Evolutionary conservation across 2,113 vertebrate species (phyloP).

Genomic region (Galeopterus variegatus): DNA sequence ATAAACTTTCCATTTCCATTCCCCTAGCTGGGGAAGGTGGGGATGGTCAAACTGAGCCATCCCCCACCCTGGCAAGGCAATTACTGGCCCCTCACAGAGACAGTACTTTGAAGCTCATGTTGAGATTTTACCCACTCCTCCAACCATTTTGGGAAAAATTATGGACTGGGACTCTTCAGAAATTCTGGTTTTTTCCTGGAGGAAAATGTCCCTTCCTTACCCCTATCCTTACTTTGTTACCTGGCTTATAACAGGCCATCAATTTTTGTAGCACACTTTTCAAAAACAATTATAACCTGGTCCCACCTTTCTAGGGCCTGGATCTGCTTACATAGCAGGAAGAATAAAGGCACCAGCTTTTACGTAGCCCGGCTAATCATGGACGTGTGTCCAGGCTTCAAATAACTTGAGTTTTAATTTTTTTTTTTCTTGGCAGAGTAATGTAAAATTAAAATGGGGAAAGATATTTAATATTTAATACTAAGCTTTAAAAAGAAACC

Average conservation of each 20-base stretch:
- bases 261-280: constrained; percentile 75
- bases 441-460: constrained; percentile 88
- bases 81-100: background rate
- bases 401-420: constrained; percentile 86
- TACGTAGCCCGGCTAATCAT: constrained; percentile 68
- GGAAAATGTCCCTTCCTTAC: constrained; percentile 51
- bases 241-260: constrained; percentile 77
- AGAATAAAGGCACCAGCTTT: constrained; percentile 63
- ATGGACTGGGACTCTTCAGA: constrained; percentile 73
- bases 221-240: constrained; percentile 60
- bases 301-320: constrained; percentile 67
- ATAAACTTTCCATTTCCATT: background rate
- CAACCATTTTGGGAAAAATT: constrained; percentile 57
- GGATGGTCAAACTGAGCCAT: no score
- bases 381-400: constrained; percentile 76
- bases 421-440: constrained; percentile 86
- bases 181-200: constrained; percentile 54
- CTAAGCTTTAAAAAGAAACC: constrained; percentile 89
- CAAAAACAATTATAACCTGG: constrained; percentile 42
- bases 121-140: constrained; percentile 49
- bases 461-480: constrained; percentile 93
- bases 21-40: background rate
- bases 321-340: constrained; percentile 40
- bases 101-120: constrained; percentile 72
- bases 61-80: background rate